Evolutionary conservation across 2,797 vertebrate genomes (phyloP).

Genomic region (Enteromius treurensis): DNA sequence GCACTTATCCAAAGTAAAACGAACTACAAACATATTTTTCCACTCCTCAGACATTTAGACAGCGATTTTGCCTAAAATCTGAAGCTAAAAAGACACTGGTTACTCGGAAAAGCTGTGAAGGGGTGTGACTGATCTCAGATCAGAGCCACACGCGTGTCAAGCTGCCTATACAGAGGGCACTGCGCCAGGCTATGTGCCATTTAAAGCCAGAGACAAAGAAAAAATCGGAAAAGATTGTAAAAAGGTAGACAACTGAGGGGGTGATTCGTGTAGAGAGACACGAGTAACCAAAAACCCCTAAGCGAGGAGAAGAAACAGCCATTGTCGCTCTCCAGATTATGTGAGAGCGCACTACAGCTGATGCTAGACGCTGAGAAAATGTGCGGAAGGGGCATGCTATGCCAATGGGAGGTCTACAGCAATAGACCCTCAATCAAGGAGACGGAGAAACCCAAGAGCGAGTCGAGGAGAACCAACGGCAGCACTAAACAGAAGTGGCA

Average conservation of each 20-base stretch:
- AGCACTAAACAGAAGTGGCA: constrained; percentile 73
- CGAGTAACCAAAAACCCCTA: constrained; percentile 46
- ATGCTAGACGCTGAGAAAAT: constrained; percentile 71
- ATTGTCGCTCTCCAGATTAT: constrained; percentile 74
- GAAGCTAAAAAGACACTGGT: constrained; percentile 37
- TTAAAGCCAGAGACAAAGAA: constrained; percentile 86
- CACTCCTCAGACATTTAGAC: background rate
- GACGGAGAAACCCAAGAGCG: constrained; percentile 58
- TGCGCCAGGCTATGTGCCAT: constrained; percentile 82
- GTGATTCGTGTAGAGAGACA: constrained; percentile 64
- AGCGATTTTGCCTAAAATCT: constrained; percentile 28
- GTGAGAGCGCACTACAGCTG: constrained; percentile 68
- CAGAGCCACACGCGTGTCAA: constrained; percentile 70
- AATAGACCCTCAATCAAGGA: constrained; percentile 55
- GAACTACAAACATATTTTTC: constrained; percentile 47
- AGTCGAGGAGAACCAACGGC: constrained; percentile 61
- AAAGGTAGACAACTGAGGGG: constrained; percentile 81
- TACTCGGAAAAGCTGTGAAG: constrained; percentile 57
- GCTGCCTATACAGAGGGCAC: constrained; percentile 77
- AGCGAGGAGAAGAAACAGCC: constrained; percentile 44
- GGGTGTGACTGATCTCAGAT: constrained; percentile 67
- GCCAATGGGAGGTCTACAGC: constrained; percentile 57
- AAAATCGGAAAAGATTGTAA: constrained; percentile 83
- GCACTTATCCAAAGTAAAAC: constrained; percentile 37
- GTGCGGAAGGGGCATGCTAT: constrained; percentile 72